These are phyloP conservation scores for Dryobotodes eremita DNA, from an alignment of 2,888 invertebrate species.

Conservation along the genomic window DNA sequence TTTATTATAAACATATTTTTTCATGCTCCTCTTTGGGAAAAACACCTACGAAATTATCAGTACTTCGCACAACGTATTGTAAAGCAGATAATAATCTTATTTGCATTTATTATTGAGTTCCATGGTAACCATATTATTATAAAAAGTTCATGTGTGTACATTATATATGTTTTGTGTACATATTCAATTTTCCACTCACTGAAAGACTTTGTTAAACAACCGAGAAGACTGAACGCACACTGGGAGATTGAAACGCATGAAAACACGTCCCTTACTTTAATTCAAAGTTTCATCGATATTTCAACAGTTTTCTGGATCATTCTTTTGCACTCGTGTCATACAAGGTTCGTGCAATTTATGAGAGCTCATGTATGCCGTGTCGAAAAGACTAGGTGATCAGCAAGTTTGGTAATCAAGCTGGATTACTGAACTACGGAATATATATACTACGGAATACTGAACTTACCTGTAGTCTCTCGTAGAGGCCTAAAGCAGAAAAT, in stretches of 20 bases:
- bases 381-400: not conserved
- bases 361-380: not conserved
- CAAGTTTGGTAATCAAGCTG: too few relatives aligned
- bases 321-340: not conserved
- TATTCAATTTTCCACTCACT: conserved; percentile 58
- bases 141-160: conserved; percentile 23
- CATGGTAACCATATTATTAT: conserved; percentile 27
- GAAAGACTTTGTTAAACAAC: conserved; percentile 64
- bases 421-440: too few relatives aligned
- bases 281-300: not conserved
- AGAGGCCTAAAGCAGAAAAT: not conserved
- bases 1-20: not conserved
- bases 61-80: not conserved
- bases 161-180: conserved; percentile 41
- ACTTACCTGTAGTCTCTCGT: not conserved
- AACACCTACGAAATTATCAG: not conserved
- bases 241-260: conserved; percentile 22
- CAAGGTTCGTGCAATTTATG: not conserved
- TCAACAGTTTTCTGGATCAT: not conserved
- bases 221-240: conserved; percentile 51
- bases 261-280: not conserved
- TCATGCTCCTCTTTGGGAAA: not conserved
- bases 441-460: too few relatives aligned
- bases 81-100: conserved; percentile 1
- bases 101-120: conserved; percentile 7